Percentiles rank a stretch among this genome's conserved stretches.
phyloP scores from a whole-genome alignment of 1,140 invertebrate genomes.

The Aphelinus atriplicis region DNA sequence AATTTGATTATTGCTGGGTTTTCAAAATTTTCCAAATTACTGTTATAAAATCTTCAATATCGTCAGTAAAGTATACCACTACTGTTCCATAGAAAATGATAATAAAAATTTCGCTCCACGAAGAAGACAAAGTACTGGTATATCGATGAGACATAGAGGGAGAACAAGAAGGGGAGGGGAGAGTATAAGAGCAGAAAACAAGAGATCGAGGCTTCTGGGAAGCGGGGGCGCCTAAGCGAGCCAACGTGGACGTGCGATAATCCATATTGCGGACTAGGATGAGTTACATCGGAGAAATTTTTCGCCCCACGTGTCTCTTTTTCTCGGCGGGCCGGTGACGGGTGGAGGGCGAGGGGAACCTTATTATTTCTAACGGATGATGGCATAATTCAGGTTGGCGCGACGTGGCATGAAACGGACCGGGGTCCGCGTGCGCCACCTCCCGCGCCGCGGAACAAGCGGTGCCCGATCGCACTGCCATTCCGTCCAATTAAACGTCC shows the following conservation, averaged over 20 bases:
- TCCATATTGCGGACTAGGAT: slow-evolving; percentile 57
- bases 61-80: too few species aligned
- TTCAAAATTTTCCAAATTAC: too few species aligned
- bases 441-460: not conserved
- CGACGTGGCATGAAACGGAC: slow-evolving; percentile 60
- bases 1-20: too few species aligned
- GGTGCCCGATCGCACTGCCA: slow-evolving; percentile 41
- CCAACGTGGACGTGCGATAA: slow-evolving; percentile 32
- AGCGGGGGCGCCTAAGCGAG: not conserved
- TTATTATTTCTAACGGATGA: slow-evolving; percentile 63
- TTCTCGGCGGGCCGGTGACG: slow-evolving; percentile 40
- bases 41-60: too few species aligned
- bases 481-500: slow-evolving; percentile 57
- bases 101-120: too few species aligned
- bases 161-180: not conserved
- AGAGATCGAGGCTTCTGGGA: not conserved
- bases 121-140: too few species aligned
- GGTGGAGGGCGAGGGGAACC: slow-evolving; percentile 42
- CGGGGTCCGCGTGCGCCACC: slow-evolving; percentile 28
- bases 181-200: not conserved
- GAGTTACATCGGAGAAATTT: slow-evolving; percentile 53
- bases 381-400: slow-evolving; percentile 57
- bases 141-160: not conserved
- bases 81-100: too few species aligned
- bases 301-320: slow-evolving; percentile 52